Base-by-base conservation (phyloP, 2,113 vertebrate genomes). In the Ctenodactylus gundi region DNA sequence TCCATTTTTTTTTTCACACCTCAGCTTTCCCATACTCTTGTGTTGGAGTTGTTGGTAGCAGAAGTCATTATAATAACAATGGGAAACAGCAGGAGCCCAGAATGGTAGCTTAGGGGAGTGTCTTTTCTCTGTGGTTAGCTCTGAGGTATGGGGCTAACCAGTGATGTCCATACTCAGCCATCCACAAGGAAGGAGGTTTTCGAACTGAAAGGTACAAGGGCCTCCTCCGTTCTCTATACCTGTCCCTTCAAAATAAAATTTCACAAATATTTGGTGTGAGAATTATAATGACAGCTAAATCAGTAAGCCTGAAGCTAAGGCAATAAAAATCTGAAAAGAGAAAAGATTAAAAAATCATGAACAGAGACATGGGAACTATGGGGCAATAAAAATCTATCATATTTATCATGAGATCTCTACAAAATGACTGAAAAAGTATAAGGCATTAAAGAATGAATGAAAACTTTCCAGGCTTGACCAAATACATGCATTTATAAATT, bases 141-240 rank as follows among this genome's bases (percentile, higher is more conserved):
- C 7, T 9, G 20, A 68, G 31, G 4, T n/a, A 4, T 29, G 58
- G 31, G 46, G 51, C 7, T 62, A 85, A 11, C 12, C 21, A 6
- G 0, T 46, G 36, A 17, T n/a, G n/a, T n/a, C n/a, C n/a, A n/a
- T n/a, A n/a, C n/a, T n/a, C n/a, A 73, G 85, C 3, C 31, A 73
- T 65, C 2, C 7, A 18, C 39, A 73, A 76, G 11, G 21, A 76
- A 44, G 34, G 39, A 51, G 85, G 29, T 39, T 76, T 83, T 27
- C 57, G 41, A 80, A 65, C 21, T 73, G 3, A 58, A 89, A 58
- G 62, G 10, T 64, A 25, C 10, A 78, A 3, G 29, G 65, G 13
- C 21, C 29, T 55, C 15, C 2, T 2, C 2, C n/a, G 6, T 4
- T 53, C 21, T 11, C 25, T 12, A 20, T 29, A 5, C 13, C 27